A percentile compares a stretch with the other conserved stretches of the same genome.
phyloP scores from a whole-genome alignment of 1,140 invertebrate species.

The Cyclargus thomasi region DNA sequence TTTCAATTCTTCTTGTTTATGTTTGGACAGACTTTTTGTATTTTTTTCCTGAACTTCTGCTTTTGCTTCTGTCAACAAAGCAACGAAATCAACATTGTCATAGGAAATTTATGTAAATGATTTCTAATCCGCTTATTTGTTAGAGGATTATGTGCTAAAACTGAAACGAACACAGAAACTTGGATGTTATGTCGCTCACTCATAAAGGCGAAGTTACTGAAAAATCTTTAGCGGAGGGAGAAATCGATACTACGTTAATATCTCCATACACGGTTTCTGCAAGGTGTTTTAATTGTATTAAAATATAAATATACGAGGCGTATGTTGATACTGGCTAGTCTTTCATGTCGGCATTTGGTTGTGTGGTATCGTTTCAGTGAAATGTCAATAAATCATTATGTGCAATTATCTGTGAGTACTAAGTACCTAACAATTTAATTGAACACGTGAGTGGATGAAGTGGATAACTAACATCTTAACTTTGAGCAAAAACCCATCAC shows the following conservation, averaged over 20 bases:
- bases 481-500: too few species aligned
- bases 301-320: not conserved
- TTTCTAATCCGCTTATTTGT: not conserved
- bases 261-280: slow-evolving; percentile 44
- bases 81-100: not conserved
- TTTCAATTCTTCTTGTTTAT: too few species aligned
- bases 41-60: too few species aligned
- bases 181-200: not conserved
- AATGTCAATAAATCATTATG: not conserved
- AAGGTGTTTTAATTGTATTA: slow-evolving; percentile 35
- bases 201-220: slow-evolving; percentile 30
- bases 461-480: too few species aligned
- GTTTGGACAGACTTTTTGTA: too few species aligned
- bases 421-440: not conserved
- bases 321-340: not conserved
- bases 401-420: slow-evolving; percentile 1
- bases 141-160: not conserved
- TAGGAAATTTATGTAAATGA: not conserved
- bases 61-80: not conserved
- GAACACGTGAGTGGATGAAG: too few species aligned
- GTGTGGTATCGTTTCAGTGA: not conserved
- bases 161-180: not conserved
- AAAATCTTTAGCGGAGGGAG: slow-evolving; percentile 33
- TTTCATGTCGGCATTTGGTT: not conserved
- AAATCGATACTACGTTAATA: slow-evolving; percentile 41